Evolutionary conservation across 1,140 invertebrate genomes (phyloP).

Genomic region (Glossosoma conforme): DNA sequence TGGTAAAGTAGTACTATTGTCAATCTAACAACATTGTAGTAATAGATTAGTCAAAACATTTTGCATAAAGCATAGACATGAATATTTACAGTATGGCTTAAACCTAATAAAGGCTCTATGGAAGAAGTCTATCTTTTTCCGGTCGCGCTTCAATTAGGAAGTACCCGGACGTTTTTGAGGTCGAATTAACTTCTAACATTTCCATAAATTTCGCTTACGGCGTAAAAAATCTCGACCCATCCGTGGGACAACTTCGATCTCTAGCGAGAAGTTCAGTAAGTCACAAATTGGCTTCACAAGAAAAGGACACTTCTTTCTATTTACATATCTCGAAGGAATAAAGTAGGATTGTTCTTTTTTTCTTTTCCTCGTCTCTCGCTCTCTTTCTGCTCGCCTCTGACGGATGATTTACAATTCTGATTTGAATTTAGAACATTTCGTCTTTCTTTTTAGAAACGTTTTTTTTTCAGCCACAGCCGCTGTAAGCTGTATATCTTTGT

Average conservation of each 20-base stretch:
- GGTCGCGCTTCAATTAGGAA: slow-evolving; percentile 31
- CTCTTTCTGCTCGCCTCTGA: slow-evolving; percentile 14
- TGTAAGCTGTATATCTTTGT: no score
- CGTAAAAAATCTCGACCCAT: slow-evolving; percentile 12
- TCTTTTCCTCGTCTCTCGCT: slow-evolving; percentile 11
- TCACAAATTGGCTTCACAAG: slow-evolving; percentile 18
- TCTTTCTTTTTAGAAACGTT: slow-evolving; percentile 15
- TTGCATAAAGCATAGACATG: no score
- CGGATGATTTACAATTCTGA: slow-evolving; percentile 33
- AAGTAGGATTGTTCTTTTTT: slow-evolving; percentile 18
- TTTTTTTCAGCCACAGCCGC: slow-evolving; percentile 2
- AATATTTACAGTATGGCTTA: no score
- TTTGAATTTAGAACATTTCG: slow-evolving; percentile 29
- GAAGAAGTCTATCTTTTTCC: no score
- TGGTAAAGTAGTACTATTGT: no score
- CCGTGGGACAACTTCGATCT: not conserved
- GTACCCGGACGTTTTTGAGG: slow-evolving; percentile 27
- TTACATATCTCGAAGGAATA: slow-evolving; percentile 29
- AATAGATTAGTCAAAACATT: no score
- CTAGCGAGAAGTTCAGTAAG: slow-evolving; percentile 10
- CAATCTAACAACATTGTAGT: no score
- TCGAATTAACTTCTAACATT: slow-evolving; percentile 29
- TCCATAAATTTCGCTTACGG: slow-evolving; percentile 25
- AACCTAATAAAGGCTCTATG: no score
- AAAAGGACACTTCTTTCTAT: slow-evolving; percentile 22